Conservation (phyloP, 2,888 invertebrate species). For the Elmis aenea region DNA sequence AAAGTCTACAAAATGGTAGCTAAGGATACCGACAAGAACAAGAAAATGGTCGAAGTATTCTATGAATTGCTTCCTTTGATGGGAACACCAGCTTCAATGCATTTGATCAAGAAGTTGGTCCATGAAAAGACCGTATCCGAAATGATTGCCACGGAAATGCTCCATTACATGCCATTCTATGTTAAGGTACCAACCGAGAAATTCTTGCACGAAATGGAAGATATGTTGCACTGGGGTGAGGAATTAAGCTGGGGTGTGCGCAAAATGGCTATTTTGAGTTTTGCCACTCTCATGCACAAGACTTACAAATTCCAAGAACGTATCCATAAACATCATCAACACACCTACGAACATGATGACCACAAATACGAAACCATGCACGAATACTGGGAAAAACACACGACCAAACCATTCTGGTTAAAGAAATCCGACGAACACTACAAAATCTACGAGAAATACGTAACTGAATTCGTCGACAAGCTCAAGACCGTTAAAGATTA, state of each 20-base stretch:
- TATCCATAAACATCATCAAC: slow-evolving; percentile 33
- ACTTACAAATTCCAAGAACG: slow-evolving; percentile 4
- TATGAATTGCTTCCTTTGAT: slow-evolving; percentile 44
- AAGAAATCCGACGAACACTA: slow-evolving; percentile 15
- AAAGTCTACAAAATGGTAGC: slow-evolving; percentile 28
- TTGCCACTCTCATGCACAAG: slow-evolving; percentile 38
- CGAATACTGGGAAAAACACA: too few species aligned
- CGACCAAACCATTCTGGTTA: slow-evolving; percentile 1
- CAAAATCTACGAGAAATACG: slow-evolving; percentile 28
- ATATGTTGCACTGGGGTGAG: slow-evolving; percentile 32
- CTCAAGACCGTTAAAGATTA: slow-evolving; percentile 32
- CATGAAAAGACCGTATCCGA: slow-evolving; percentile 34
- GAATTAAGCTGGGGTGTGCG: slow-evolving; percentile 22
- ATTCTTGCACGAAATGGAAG: slow-evolving; percentile 40
- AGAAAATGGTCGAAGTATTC: slow-evolving; percentile 40
- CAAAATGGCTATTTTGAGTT: slow-evolving; percentile 30
- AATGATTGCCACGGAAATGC: slow-evolving; percentile 34
- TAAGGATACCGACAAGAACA: slow-evolving; percentile 22
- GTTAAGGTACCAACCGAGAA: slow-evolving; percentile 42
- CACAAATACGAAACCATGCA: slow-evolving; percentile 10
- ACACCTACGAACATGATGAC: slow-evolving; percentile 13
- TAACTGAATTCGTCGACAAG: slow-evolving; percentile 28
- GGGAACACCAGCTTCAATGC: slow-evolving; percentile 43
- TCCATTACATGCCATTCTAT: slow-evolving; percentile 45
- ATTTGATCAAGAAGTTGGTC: slow-evolving; percentile 41